Evolutionary conservation across 2,888 invertebrate genomes (phyloP).

Genomic region (Eristalis pertinax): DNA sequence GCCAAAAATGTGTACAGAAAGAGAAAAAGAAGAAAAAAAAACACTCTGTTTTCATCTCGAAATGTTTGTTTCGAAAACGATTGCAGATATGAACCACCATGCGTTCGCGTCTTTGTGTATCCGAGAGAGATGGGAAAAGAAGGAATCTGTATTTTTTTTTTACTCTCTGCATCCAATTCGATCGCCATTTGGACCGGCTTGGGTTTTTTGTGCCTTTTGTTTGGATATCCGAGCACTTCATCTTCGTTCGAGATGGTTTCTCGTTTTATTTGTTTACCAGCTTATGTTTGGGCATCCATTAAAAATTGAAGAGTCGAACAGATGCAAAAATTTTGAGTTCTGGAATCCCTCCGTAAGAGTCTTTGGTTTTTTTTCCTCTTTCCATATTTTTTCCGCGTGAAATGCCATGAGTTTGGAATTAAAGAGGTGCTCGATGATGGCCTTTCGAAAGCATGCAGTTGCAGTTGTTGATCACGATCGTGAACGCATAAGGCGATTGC

Average conservation of each 20-base stretch:
- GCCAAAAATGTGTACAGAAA: conserved; percentile 11
- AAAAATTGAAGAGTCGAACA: conserved; percentile 68
- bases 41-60: conserved; percentile 37
- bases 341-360: conserved; percentile 14
- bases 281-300: conserved; percentile 61
- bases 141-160: conserved; percentile 1
- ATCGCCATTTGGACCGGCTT: conserved; percentile 57
- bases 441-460: conserved; percentile 42
- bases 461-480: conserved; percentile 33
- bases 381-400: conserved; percentile 3
- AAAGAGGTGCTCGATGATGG: conserved; percentile 67
- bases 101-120: conserved; percentile 10
- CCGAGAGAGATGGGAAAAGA: neutral
- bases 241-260: conserved; percentile 18
- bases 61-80: conserved; percentile 25
- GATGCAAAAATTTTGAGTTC: conserved; percentile 67
- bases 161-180: conserved; percentile 3
- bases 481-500: conserved; percentile 21
- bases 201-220: neutral
- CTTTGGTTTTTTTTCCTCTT: conserved; percentile 1
- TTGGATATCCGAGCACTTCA: conserved; percentile 51
- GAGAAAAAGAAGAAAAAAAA: too few relatives aligned
- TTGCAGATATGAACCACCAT: conserved; percentile 18
- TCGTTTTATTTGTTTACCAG: conserved; percentile 55
- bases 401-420: conserved; percentile 47